Conservation (phyloP, 2,888 invertebrate species). For the Spodoptera littoralis region DNA sequence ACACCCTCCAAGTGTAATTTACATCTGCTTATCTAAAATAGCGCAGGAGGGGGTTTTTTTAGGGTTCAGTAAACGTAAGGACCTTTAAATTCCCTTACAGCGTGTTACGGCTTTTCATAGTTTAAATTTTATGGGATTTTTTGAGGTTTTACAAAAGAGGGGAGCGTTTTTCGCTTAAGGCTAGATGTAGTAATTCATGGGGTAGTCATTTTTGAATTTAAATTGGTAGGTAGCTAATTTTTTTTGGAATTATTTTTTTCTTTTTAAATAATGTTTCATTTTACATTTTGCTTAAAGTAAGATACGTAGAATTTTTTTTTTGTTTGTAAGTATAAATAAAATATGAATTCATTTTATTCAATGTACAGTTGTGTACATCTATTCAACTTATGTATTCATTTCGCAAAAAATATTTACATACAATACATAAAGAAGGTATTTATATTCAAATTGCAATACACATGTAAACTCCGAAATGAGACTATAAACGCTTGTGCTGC, state of each 20-base stretch:
- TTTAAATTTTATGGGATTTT: conserved; percentile 38
- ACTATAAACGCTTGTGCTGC: conserved; percentile 3
- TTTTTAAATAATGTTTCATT: not conserved
- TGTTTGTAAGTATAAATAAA: not conserved
- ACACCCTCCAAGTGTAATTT: conserved; percentile 78
- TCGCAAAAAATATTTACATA: conserved; percentile 34
- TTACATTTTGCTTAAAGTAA: no score
- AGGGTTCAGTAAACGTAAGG: conserved; percentile 39
- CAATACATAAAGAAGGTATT: conserved; percentile 29
- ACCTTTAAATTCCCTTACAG: conserved; percentile 38
- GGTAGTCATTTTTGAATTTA: conserved; percentile 19
- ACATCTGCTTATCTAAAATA: conserved; percentile 81
- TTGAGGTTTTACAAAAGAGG: conserved; percentile 27
- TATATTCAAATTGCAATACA: conserved; percentile 21
- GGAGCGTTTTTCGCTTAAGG: conserved; percentile 30
- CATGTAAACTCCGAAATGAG: conserved; percentile 7
- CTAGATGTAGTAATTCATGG: conserved; percentile 34
- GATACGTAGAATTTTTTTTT: not conserved
- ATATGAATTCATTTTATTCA: conserved; percentile 3
- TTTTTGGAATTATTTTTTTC: not conserved
- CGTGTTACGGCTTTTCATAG: conserved; percentile 24
- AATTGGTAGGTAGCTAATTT: not conserved
- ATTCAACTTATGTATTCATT: conserved; percentile 27
- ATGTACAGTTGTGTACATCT: conserved; percentile 1
- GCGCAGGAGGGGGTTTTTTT: conserved; percentile 72